Evolutionary conservation across 2,113 vertebrate species (phyloP), one percentile per base, ranked within the genome.

Genomic region (Sorex araneus): DNA sequence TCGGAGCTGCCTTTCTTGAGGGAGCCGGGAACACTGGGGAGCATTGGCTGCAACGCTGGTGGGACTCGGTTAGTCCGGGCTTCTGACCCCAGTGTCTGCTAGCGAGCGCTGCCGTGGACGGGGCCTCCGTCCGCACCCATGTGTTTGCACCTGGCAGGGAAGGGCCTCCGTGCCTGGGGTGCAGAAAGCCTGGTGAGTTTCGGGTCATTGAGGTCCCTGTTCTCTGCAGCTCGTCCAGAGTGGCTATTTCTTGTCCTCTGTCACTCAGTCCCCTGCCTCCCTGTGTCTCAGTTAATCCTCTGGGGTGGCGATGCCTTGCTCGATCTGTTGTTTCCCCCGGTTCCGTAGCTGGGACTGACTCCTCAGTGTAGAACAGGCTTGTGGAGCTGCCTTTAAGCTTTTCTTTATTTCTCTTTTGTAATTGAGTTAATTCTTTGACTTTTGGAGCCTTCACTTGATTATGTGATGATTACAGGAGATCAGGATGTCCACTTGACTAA

Each of bases 401-500:
- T 95, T 66, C 85, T 95, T 95, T 34, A 90, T 43, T 13, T 7
- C 11, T 92, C 0, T 63, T 83, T 84, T 45, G 66, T 76, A 4
- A 25, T 28, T 81, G 60, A 85, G 25, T 71, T 84, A 45, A 21
- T 93, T 93, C 92, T 95, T 97, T 96, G 96, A 94, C 69, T 21
- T 67, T 88, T 96, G 47, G 47, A 12, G 47, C 5, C 13, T 13
- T 50, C 47, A 50, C 47, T 50, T 50, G 47, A 50, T 10, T 50
- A 50, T 50, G 47, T 50, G 47, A 50, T 50, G 47, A 50, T 50
- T 50, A 50, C 47, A 50, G 47, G 10, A 50, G 47, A 13, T 50
- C 47, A 50, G 47, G 47, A 12, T 92, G 96, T 95, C 98, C 84
- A 94, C 97, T 98, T 98, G 97, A 95, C 94, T 95, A 89, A 28